Evolutionary conservation across 2,797 vertebrate species (phyloP), one percentile per base, ranked within the genome.

Genomic region (Dicrostonyx torquatus): DNA sequence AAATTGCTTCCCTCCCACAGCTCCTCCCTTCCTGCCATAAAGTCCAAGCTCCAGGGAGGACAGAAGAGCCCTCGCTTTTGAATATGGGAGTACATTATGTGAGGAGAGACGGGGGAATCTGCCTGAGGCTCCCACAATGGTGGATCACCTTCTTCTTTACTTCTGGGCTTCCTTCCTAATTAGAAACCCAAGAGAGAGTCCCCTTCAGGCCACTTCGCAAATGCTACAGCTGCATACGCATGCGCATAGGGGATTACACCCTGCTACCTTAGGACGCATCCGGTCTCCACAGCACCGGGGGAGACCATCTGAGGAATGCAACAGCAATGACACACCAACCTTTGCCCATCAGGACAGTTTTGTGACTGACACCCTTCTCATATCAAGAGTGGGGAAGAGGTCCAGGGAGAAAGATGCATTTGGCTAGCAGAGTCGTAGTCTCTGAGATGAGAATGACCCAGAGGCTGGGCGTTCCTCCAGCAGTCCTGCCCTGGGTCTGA

Each of bases 261-360:
- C 8, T 2, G 0, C 3, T 20, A 24, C 34, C 18, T 1, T 43
- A 3, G 1, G 1, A 31, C 29, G 87, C 0, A 4, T 26, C 68
- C 80, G 6, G 2, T 72, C 60, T 53, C 31, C 1, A 22, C n/a
- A 60, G 45, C 2, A 0, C 3, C 34, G 53, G 0, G 20, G 62
- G 76, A 12, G 68, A 50, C 2, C 0, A 15, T 43, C 20, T 29
- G 73, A 78, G 79, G 73, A 45, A 5, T 0, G 12, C 37, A 75
- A 45, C 5, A 17, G 8, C 26, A 0, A 0, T 2, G 53, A n/a
- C 48, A 7, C 6, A 2, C 40, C 5, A 7, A 8, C 48, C 48
- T 80, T 79, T 18, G 15, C 18, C 58, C 45, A 0, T 17, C 11
- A 17, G 8, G 5, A 53, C 10, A 37, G 64, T 75, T 58, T 76